These are phyloP conservation scores for Shinisaurus crocodilurus DNA, from an alignment of 2,113 vertebrate genomes.

Conservation along the genomic window DNA sequence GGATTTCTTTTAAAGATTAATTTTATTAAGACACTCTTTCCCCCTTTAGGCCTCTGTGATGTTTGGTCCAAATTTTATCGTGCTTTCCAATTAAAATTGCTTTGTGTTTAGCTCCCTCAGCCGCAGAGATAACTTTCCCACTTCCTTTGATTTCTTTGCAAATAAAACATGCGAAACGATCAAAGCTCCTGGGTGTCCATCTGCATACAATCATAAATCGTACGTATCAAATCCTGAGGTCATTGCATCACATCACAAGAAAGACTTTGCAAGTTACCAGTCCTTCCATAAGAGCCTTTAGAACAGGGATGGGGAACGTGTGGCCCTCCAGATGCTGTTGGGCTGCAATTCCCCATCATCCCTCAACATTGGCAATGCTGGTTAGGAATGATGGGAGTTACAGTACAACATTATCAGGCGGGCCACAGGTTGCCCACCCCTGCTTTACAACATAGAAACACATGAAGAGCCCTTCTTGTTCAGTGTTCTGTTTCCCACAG, in stretches of 20 bases:
- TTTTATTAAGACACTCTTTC: not conserved
- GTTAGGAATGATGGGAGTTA: too few species aligned
- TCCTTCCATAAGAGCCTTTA: not conserved
- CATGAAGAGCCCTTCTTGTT: not conserved
- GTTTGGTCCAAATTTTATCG: slow-evolving; percentile 2
- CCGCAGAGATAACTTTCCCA: not conserved
- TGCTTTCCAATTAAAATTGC: slow-evolving; percentile 7
- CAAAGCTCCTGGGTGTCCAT: not conserved
- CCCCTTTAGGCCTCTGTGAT: not conserved
- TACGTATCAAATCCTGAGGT: not conserved
- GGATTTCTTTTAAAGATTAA: not conserved
- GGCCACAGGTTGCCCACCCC: too few species aligned
- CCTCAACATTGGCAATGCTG: too few species aligned
- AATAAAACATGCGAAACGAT: not conserved
- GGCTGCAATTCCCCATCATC: too few species aligned
- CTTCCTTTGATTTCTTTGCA: not conserved
- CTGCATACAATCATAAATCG: not conserved
- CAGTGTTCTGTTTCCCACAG: not conserved
- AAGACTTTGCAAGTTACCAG: not conserved
- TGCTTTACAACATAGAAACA: too few species aligned
- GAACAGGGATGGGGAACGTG: not conserved
- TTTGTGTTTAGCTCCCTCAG: slow-evolving; percentile 4
- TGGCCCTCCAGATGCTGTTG: too few species aligned
- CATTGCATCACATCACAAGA: not conserved
- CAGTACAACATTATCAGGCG: too few species aligned